Evolutionary conservation across 37 sponge, comb jelly and placozoan species (phyloP), one percentile per base, ranked within the genome.

Genomic region (Haliclona indistincta): DNA sequence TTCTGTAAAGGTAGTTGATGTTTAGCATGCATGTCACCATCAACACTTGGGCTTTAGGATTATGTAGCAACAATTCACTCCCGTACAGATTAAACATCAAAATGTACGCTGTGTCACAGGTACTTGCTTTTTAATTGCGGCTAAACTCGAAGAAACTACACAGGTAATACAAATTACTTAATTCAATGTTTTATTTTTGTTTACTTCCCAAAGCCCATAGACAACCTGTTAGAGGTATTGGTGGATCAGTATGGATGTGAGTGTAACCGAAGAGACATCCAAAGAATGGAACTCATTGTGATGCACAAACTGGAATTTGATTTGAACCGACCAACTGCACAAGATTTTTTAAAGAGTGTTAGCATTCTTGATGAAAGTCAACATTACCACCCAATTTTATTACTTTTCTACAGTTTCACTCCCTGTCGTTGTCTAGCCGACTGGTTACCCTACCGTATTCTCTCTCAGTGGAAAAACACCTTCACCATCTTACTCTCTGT

Each of bases 231-330:
- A 52, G 47, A 60, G n/a, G 49, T 54, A 35, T 42, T 78, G 33
- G 74, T 79, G 41, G 39, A 73, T 36, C 19, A 58, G 25, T 78
- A 79, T 55, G 67, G 67, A 45, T 78, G 73, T 75, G 88, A 62
- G 43, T 81, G 51, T 54, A 54, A 70, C 19, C 15, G 5, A 22
- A 30, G 73, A 6, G 89, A 88, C 41, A 41, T 88, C 55, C 68
- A 76, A 3, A 28, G 84, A 23, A 88, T 88, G 89, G 89, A 88
- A 55, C 45, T 73, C 19, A 83, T 88, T 23, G 41, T 88, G 0
- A 81, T 88, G 79, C 83, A 82, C 54, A 88, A 82, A 36, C 74
- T 83, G 43, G 82, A 88, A 49, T 83, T 88, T 64, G 67, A 70
- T 19, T 56, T 83, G 67, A 64, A 29, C 26, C 29, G 72, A 33